Evolutionary conservation across 2,113 vertebrate genomes (phyloP), one percentile per base, ranked within the genome.

Genomic region (Marcusenius ussheri): DNA sequence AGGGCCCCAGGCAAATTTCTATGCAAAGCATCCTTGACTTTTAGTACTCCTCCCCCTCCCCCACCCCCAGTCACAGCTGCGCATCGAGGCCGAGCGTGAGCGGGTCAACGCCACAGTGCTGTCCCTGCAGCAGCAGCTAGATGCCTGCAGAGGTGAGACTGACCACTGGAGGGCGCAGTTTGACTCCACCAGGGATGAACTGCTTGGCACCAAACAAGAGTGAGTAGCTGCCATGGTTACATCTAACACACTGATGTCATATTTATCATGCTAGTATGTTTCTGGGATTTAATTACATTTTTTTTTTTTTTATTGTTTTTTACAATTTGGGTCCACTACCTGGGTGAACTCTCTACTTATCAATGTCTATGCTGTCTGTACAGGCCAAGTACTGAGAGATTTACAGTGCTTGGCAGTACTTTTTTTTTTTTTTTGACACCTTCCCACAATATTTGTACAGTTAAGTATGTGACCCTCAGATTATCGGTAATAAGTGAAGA

Each of bases 81-180:
- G 91, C 49, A 93, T 99, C 53, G 98, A 98, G 91, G 94, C 96
- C 0, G 97, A 99, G 95, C 94, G 95, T 83, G 96, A 98, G 95
- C 96, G 96, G 91, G 97, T 98, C 83, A 97, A 96, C 3, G 15
- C 93, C 0, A 94, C 97, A 9, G 93, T 99, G 50, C 91, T 96
- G 62, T 95, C 93, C 58, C 94, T 99, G 91, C 97, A 98, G 93
- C 94, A 94, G 17, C 97, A 98, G 93, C 95, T 99, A 93, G 96
- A 97, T 84, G 96, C 96, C 93, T 96, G 95, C 88, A 91, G 93
- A 0, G 96, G 97, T 87, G 96, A 97, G 92, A 95, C 94, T 0
- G 93, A 95, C 3, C 95, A 96, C 90, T 99, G 98, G 97, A 96
- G 95, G 93, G 95, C 74, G 62, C 96, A 97, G 96, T 96, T 97